These are phyloP conservation scores for Enteromius mattozi DNA, from an alignment of 2,797 vertebrate genomes.

Conservation along the genomic window DNA sequence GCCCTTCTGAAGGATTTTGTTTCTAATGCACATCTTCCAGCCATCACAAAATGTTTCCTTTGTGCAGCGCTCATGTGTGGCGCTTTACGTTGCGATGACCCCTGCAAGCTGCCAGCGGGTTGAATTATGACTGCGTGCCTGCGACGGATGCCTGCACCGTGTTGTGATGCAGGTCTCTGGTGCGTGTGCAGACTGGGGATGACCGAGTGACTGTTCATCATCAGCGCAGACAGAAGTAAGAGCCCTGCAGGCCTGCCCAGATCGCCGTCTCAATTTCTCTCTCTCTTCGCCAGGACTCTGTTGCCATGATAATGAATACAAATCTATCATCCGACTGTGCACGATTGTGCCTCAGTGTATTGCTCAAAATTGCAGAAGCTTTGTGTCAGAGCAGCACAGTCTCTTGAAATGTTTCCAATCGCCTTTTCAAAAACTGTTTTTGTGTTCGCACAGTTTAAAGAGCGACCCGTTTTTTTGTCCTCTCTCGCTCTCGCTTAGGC, in stretches of 20 bases:
- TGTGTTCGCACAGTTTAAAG: conserved; percentile 23
- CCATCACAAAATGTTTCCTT: conserved; percentile 27
- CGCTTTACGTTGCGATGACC: conserved; percentile 51
- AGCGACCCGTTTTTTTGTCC: conserved; percentile 38
- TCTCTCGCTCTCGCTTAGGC: background rate
- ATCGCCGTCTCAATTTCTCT: conserved; percentile 5
- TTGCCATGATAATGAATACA: conserved; percentile 50
- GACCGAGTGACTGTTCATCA: conserved; percentile 50
- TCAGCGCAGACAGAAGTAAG: conserved; percentile 41
- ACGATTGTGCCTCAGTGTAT: conserved; percentile 37
- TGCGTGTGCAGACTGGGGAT: conserved; percentile 51
- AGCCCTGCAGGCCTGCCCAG: conserved; percentile 37
- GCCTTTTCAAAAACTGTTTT: conserved; percentile 22
- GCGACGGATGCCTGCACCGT: conserved; percentile 21
- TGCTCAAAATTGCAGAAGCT: conserved; percentile 33
- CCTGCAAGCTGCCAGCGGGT: conserved; percentile 38
- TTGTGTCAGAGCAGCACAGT: conserved; percentile 37
- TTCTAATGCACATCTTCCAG: conserved; percentile 11
- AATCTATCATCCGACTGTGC: conserved; percentile 47
- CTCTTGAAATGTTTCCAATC: conserved; percentile 42
- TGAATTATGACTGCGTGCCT: conserved; percentile 48
- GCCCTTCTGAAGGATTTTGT: background rate
- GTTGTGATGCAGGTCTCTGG: conserved; percentile 41
- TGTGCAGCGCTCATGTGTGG: conserved; percentile 34
- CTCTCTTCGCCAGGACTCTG: conserved; percentile 27